These are phyloP conservation scores for Rattus norvegicus DNA, from an alignment of 2,113 vertebrate genomes.

Conservation along the genomic window GRCr8 NC_086021.1:125513501-125514000, in stretches of 20 bases:
- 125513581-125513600: constrained; percentile 30
- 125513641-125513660: constrained; percentile 59
- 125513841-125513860: background rate
- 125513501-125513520: constrained; percentile 34
- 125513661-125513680: background rate
- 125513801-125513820: constrained; percentile 69
- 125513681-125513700: constrained; percentile 43
- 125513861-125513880: constrained; percentile 25
- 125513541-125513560: constrained; percentile 42
- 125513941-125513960: background rate
- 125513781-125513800: constrained; percentile 45
- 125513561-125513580: constrained; percentile 27
- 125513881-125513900: constrained; percentile 15
- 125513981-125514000: background rate
- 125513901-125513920: background rate
- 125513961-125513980: background rate
- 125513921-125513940: background rate
- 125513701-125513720: background rate
- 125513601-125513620: constrained; percentile 21
- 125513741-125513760: constrained; percentile 66
- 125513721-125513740: constrained; percentile 1
- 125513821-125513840: constrained; percentile 68
- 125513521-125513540: constrained; percentile 45
- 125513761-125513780: constrained; percentile 68
- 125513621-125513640: constrained; percentile 68